Evolutionary conservation across 2,888 invertebrate species (phyloP).

Genomic region (Hydrotaea cyrtoneurina): DNA sequence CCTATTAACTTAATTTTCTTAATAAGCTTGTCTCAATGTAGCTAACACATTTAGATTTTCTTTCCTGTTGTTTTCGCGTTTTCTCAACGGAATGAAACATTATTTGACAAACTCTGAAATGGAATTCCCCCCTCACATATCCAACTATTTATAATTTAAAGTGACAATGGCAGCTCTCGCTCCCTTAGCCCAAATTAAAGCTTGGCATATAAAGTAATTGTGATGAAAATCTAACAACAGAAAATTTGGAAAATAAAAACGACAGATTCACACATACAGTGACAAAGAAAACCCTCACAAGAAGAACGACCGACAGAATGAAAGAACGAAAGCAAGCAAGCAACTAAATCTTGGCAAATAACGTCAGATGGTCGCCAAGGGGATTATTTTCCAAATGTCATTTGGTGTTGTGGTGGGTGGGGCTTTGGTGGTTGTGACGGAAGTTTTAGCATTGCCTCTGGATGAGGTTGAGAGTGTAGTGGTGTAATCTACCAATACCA

Average conservation of each 20-base stretch:
- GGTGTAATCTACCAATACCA: too few relatives aligned
- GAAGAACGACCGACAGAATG: too few relatives aligned
- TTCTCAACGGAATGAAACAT: too few relatives aligned
- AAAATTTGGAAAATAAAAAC: not conserved
- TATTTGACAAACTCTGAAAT: not conserved
- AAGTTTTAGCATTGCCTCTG: too few relatives aligned
- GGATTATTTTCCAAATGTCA: not conserved
- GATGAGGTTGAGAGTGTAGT: not conserved
- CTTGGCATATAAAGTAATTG: not conserved
- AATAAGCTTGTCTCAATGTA: too few relatives aligned
- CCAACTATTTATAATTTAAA: not conserved
- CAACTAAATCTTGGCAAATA: slow-evolving; percentile 6
- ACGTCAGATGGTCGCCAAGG: slow-evolving; percentile 1
- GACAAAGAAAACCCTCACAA: not conserved
- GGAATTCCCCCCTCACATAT: too few relatives aligned
- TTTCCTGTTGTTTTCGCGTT: too few relatives aligned
- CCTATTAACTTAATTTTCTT: too few relatives aligned
- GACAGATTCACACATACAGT: not conserved
- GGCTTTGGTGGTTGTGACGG: not conserved
- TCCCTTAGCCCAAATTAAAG: not conserved
- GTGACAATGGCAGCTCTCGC: not conserved
- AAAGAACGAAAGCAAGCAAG: not conserved
- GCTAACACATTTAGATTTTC: too few relatives aligned
- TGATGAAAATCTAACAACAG: not conserved
- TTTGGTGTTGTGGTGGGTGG: not conserved